Conservation (phyloP, 2,888 invertebrate species). For the Epirrhoe tristata region DNA sequence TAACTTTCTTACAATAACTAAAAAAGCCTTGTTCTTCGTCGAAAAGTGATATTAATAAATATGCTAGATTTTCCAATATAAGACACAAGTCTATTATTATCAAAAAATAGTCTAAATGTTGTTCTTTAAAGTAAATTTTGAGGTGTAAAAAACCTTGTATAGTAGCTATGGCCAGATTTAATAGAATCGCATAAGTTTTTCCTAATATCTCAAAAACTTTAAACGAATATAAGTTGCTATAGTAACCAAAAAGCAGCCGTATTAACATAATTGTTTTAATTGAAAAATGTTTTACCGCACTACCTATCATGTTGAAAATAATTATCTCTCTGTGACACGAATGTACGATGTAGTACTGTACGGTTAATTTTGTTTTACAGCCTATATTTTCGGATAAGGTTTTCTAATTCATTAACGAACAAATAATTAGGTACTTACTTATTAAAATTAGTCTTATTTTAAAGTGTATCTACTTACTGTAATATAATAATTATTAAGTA, state of each 20-base stretch:
- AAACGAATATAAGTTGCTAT: neutral
- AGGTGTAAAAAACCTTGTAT: neutral
- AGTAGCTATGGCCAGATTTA: neutral
- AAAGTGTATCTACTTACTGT: too few species aligned
- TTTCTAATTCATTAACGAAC: too few species aligned
- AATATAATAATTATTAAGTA: too few species aligned
- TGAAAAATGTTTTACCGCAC: neutral
- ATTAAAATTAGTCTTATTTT: too few species aligned
- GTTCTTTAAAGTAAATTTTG: neutral
- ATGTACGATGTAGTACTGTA: too few species aligned
- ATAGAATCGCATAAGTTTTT: too few species aligned
- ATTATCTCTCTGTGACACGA: too few species aligned
- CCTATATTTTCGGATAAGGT: too few species aligned
- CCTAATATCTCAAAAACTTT: neutral
- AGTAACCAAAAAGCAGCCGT: neutral
- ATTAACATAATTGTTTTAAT: neutral
- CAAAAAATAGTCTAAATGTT: neutral
- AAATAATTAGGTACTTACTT: too few species aligned
- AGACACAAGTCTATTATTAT: neutral
- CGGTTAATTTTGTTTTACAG: too few species aligned
- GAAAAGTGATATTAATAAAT: neutral
- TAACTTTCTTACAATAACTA: neutral
- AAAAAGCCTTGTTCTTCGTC: neutral
- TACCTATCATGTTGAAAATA: too few species aligned
- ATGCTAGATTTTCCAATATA: neutral